Evolutionary conservation across 2,888 invertebrate species (phyloP).

Genomic region (Seira ritae): DNA sequence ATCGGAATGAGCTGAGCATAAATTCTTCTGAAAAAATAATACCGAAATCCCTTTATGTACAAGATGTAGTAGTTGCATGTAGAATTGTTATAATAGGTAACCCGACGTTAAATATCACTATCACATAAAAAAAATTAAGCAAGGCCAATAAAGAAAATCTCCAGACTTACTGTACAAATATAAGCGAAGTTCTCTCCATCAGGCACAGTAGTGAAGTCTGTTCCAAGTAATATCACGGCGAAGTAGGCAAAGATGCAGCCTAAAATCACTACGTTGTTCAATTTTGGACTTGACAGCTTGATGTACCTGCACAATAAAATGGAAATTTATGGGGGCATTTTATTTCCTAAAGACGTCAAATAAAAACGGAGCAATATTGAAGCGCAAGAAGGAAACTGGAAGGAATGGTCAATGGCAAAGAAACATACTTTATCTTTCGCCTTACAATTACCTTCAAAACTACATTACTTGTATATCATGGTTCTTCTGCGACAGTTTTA

Average conservation of each 20-base stretch:
- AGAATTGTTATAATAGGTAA: too few species aligned
- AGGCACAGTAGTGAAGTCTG: slow-evolving; percentile 86
- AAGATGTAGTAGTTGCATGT: too few species aligned
- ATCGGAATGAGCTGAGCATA: too few species aligned
- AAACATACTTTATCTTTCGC: background rate
- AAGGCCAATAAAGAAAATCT: background rate
- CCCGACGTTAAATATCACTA: too few species aligned
- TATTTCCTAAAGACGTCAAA: slow-evolving; percentile 41
- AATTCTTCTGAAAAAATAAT: too few species aligned
- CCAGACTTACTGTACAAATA: slow-evolving; percentile 88
- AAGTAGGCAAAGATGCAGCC: slow-evolving; percentile 94
- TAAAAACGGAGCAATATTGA: background rate
- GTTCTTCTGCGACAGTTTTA: background rate
- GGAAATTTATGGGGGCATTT: too few species aligned
- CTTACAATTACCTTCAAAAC: background rate
- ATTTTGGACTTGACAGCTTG: slow-evolving; percentile 92
- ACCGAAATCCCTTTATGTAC: too few species aligned
- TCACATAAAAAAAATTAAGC: too few species aligned
- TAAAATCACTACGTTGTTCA: slow-evolving; percentile 93
- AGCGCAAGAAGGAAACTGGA: slow-evolving; percentile 15
- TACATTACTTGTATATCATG: background rate
- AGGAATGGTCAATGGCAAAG: background rate
- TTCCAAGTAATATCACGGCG: slow-evolving; percentile 89
- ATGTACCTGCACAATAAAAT: slow-evolving; percentile 82
- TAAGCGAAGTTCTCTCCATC: slow-evolving; percentile 84